Percentiles rank a stretch among this genome's conserved stretches.
Evolutionary conservation across 2,113 vertebrate species (phyloP).

Genomic region (Ptyas mucosa): DNA sequence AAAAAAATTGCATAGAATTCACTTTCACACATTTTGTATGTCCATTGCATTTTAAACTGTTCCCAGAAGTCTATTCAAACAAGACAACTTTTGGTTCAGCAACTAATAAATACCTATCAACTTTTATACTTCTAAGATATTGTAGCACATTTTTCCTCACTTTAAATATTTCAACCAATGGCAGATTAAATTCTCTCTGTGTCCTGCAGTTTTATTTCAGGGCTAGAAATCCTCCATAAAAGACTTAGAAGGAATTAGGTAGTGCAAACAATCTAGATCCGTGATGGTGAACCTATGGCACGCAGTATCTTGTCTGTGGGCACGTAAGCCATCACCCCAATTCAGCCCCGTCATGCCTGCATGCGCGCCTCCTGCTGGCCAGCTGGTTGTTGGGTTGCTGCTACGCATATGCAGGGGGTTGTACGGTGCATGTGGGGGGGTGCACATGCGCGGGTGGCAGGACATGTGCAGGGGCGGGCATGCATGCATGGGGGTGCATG

Average conservation of each 20-base stretch:
- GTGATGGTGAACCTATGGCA: no score
- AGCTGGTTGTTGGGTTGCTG: no score
- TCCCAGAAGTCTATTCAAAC: neutral
- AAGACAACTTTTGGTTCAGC: neutral
- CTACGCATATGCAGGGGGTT: no score
- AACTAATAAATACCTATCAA: neutral
- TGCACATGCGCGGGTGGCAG: no score
- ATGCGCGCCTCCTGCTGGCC: no score
- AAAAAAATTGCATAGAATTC: neutral
- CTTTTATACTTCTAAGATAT: neutral
- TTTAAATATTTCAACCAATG: neutral
- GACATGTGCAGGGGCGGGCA: no score
- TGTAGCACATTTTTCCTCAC: neutral
- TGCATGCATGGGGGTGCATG: no score
- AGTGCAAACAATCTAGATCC: neutral
- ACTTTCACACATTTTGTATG: neutral
- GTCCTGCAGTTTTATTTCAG: neutral
- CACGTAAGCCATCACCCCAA: no score
- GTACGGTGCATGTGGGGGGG: no score
- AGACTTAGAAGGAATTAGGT: neutral
- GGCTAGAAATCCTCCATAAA: neutral
- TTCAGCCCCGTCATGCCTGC: no score
- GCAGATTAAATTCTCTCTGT: neutral
- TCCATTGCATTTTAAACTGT: neutral
- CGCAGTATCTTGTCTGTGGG: no score